Percentiles rank a stretch among this genome's conserved stretches.
These are phyloP conservation scores for Caenorhabditis macrosperma DNA, from an alignment of 2,888 invertebrate species.

Conservation along the genomic window DNA sequence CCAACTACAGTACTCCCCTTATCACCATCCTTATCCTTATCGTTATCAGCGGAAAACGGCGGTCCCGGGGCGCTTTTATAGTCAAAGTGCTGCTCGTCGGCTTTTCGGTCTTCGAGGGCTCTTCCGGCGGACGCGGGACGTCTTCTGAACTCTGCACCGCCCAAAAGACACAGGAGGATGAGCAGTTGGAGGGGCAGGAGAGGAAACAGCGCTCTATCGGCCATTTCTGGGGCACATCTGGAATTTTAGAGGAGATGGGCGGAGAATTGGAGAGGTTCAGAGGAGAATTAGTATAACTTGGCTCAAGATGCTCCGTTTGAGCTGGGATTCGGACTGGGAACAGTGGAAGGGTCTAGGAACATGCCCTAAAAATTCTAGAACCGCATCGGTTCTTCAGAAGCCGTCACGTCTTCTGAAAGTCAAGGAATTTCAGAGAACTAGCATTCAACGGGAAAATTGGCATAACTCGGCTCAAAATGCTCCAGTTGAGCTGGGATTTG, in stretches of 20 bases:
- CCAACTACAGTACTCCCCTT: not conserved
- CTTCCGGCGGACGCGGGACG: not conserved
- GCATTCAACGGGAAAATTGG: too few species aligned
- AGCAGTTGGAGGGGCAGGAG: conserved; percentile 6
- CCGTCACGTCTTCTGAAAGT: too few species aligned
- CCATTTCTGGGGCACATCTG: conserved; percentile 35
- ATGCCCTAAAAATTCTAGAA: too few species aligned
- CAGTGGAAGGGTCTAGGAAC: too few species aligned
- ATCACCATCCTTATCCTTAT: conserved; percentile 4
- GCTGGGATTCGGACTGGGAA: too few species aligned
- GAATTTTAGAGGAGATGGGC: not conserved
- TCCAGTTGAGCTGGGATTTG: too few species aligned
- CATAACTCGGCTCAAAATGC: too few species aligned
- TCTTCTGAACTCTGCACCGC: conserved; percentile 8
- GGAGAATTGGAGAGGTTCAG: too few species aligned
- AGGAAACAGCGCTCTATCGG: too few species aligned
- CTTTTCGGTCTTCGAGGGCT: conserved; percentile 22
- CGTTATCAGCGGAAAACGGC: conserved; percentile 21
- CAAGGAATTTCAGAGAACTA: too few species aligned
- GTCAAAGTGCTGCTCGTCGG: conserved; percentile 36
- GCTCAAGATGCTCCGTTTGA: too few species aligned
- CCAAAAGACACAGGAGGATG: conserved; percentile 14
- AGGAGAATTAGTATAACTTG: not conserved
- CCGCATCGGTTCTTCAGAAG: too few species aligned
- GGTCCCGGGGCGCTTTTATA: conserved; percentile 41